Conservation (phyloP, 1,140 invertebrate genomes). For the Drosophila sturtevanti region DNA sequence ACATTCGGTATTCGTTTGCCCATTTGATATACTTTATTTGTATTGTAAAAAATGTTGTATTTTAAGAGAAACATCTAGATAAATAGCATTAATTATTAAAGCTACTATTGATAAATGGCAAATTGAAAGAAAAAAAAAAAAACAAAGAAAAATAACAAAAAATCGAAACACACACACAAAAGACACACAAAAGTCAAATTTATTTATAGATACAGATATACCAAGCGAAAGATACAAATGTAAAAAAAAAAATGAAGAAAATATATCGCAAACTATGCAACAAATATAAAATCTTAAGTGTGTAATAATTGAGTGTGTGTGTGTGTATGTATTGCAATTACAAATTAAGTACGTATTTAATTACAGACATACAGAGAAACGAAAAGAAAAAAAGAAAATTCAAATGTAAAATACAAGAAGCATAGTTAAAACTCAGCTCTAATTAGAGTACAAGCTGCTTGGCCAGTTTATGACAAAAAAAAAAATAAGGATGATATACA, state of each 20-base stretch:
- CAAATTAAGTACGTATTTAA: constrained; percentile 53
- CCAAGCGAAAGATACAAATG: constrained; percentile 55
- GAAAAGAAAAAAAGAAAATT: constrained; percentile 39
- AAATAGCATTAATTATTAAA: constrained; percentile 45
- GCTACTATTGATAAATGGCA: constrained; percentile 41
- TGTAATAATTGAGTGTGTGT: constrained; percentile 47
- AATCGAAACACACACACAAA: not conserved
- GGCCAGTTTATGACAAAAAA: constrained; percentile 67
- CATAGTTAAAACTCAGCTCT: constrained; percentile 59
- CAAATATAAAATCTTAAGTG: constrained; percentile 27
- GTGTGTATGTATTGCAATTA: constrained; percentile 59
- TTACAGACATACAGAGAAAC: constrained; percentile 21
- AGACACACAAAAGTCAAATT: constrained; percentile 37
- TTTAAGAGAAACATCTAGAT: constrained; percentile 58
- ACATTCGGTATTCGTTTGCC: constrained; percentile 2
- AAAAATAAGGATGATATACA: constrained; percentile 55
- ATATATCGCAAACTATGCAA: constrained; percentile 58
- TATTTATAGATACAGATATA: constrained; percentile 79
- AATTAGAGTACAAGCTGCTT: constrained; percentile 70
- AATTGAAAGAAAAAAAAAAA: constrained; percentile 7
- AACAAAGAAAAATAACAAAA: not conserved
- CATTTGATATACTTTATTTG: constrained; percentile 48
- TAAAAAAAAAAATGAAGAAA: constrained; percentile 31
- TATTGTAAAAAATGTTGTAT: constrained; percentile 69
- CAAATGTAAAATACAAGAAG: constrained; percentile 34